Conservation (phyloP, 2,797 vertebrate species). For the Gephyroberyx darwinii region DNA sequence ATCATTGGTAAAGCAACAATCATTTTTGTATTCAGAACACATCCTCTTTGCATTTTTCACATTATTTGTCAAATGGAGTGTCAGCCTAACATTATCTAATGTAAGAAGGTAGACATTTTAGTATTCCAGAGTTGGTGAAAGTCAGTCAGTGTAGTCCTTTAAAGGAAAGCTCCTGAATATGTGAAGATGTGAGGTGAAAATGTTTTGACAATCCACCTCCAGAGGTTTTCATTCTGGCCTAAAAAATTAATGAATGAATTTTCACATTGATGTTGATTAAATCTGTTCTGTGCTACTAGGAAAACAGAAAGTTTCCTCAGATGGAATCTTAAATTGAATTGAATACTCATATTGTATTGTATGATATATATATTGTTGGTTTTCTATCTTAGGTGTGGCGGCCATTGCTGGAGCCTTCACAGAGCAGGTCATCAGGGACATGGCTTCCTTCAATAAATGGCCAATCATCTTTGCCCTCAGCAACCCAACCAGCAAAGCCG, state of each 20-base stretch:
- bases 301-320: background rate
- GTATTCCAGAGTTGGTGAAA: too few relatives aligned
- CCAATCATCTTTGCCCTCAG: conserved; percentile 98
- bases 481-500: conserved; percentile 98
- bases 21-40: background rate
- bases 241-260: background rate
- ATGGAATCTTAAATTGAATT: background rate
- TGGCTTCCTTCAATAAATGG: conserved; percentile 90
- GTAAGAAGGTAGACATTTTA: too few relatives aligned
- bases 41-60: background rate
- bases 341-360: too few relatives aligned
- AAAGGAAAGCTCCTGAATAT: too few relatives aligned
- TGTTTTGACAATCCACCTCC: background rate
- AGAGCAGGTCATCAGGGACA: conserved; percentile 89
- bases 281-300: background rate
- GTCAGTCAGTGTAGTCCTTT: too few relatives aligned
- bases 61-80: background rate
- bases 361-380: background rate
- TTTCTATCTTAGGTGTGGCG: conserved; percentile 86
- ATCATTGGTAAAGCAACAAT: conserved; percentile 87
- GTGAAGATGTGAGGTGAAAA: background rate
- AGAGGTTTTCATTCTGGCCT: background rate
- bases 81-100: too few relatives aligned
- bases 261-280: background rate
- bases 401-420: conserved; percentile 93